Percentiles rank a stretch among this genome's conserved stretches.
Evolutionary conservation across 2,797 vertebrate species (phyloP).

Genomic region (Alauda arvensis): DNA sequence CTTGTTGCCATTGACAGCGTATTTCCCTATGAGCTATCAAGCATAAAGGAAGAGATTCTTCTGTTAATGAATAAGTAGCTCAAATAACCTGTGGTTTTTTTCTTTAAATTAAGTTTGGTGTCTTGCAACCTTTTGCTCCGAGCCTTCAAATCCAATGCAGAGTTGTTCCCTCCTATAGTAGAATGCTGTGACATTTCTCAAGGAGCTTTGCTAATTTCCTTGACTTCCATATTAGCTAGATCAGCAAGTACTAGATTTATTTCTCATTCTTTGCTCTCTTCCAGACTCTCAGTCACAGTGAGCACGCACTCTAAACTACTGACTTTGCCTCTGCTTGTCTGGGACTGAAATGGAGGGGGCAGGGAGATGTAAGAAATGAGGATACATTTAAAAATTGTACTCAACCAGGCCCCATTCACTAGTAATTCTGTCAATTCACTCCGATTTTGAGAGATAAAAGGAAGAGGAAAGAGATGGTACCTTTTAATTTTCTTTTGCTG

Average conservation of each 20-base stretch:
- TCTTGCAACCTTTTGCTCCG: not conserved
- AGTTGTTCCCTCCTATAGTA: not conserved
- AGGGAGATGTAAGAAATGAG: not conserved
- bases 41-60: not conserved
- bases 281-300: not conserved
- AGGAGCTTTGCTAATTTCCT: conserved; percentile 45
- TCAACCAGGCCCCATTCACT: not conserved
- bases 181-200: conserved; percentile 34
- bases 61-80: not conserved
- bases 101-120: not conserved
- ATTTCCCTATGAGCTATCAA: not conserved
- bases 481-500: not conserved
- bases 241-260: conserved; percentile 38
- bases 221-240: conserved; percentile 36
- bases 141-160: not conserved
- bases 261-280: conserved; percentile 9
- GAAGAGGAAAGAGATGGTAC: not conserved
- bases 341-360: accelerated
- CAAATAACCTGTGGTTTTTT: not conserved
- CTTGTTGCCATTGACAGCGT: not conserved
- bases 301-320: not conserved
- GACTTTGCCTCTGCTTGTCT: not conserved
- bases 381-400: not conserved
- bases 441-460: not conserved
- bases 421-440: not conserved